Percentiles rank a stretch among this genome's conserved stretches.
These are phyloP conservation scores for Eremobia ochroleuca DNA, from an alignment of 2,888 invertebrate genomes.

Conservation along the genomic window DNA sequence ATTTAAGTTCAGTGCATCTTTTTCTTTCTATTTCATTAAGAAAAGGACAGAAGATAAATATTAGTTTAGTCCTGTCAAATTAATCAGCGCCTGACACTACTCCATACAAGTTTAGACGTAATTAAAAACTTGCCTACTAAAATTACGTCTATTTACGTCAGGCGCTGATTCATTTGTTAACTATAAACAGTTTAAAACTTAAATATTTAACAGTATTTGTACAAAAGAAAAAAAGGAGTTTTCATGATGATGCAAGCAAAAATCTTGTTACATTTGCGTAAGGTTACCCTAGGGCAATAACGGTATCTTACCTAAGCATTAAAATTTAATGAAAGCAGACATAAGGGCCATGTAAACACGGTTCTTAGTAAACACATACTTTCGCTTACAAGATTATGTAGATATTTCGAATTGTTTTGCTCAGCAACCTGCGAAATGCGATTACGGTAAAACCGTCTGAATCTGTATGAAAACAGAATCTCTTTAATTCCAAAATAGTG, in stretches of 20 bases:
- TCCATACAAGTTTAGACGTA: too few species aligned
- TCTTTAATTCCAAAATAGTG: conserved; percentile 74
- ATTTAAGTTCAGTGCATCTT: too few species aligned
- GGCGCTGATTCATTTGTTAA: too few species aligned
- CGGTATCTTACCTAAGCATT: conserved; percentile 5
- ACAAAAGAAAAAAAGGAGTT: neutral
- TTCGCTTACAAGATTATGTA: conserved; percentile 66
- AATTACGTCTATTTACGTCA: too few species aligned
- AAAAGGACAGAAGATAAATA: too few species aligned
- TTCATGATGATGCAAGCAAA: neutral
- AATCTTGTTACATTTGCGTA: neutral
- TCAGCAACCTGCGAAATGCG: conserved; percentile 77
- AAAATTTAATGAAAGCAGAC: conserved; percentile 20
- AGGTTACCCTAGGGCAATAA: neutral
- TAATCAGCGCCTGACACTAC: too few species aligned
- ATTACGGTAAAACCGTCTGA: conserved; percentile 75
- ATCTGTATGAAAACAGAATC: conserved; percentile 73
- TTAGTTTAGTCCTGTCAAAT: too few species aligned
- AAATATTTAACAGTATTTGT: neutral
- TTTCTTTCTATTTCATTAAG: too few species aligned
- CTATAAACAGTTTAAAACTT: neutral
- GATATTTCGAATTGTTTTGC: conserved; percentile 73
- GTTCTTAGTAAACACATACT: conserved; percentile 53
- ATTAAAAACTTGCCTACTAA: too few species aligned
- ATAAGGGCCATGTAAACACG: conserved; percentile 19